Evolutionary conservation across 2,113 vertebrate species (phyloP), one percentile per base, ranked within the genome.

Genomic region (Micronisus gabar): DNA sequence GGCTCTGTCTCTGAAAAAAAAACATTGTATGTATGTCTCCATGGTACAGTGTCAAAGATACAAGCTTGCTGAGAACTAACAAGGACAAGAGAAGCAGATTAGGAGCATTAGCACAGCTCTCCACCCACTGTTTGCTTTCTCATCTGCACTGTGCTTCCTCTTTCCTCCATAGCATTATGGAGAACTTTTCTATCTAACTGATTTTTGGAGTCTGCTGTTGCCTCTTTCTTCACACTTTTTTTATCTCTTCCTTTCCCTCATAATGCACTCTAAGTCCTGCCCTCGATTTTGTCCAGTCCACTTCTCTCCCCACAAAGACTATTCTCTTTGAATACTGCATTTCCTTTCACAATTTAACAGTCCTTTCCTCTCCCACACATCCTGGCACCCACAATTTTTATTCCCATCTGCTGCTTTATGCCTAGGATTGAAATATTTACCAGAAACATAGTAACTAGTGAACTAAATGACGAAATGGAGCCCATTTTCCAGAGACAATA

Each of bases 321-420:
- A 73, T 56, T 89, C 56, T 53, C 36, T 78, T 72, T 68, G 55
- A 95, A 80, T 52, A 25, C 41, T 82, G 75, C 63, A 40, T 88
- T 93, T 67, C n/a, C 50, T 96, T 76, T 95, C 74, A 91, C 58
- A 90, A 85, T 94, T 93, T 96, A 91, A 95, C 97, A 97, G 89
- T 91, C 93, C 95, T 96, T 96, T 87, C 74, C 89, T 97, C 96
- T 96, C 96, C 95, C 91, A 97, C 93, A 96, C 95, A 94, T 91
- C 83, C 93, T 96, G 96, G 94, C 93, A 97, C 93, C 96, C 95
- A 96, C 91, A 97, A 91, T 94, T 97, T 96, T 94, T 90, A 93
- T 94, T 96, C 96, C 93, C 96, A 97, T 97, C 97, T 97, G 96
- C 91, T 95, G 94, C 96, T 97, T 97, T 96, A 95, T 97, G 96